Evolutionary conservation across 2,888 invertebrate species (phyloP).

Genomic region (Andrena hattorfiana): DNA sequence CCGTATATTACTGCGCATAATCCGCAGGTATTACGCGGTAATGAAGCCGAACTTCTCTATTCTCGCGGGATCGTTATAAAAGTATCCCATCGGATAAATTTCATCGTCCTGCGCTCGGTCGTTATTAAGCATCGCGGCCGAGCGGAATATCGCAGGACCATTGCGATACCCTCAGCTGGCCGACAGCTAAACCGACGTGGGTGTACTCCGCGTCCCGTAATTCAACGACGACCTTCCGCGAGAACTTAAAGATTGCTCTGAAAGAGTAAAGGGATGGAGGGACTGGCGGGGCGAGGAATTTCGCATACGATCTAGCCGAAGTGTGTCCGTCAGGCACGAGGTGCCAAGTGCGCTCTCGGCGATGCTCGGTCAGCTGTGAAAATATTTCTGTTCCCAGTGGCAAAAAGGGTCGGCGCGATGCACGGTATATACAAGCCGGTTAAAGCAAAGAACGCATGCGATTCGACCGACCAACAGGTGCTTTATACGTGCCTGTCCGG

Average conservation of each 20-base stretch:
- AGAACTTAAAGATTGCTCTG: not conserved
- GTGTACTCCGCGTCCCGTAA: no score
- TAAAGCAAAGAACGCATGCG: slow-evolving; percentile 71
- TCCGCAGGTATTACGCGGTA: slow-evolving; percentile 41
- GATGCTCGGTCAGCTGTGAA: slow-evolving; percentile 73
- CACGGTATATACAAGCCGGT: slow-evolving; percentile 71
- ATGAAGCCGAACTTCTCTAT: slow-evolving; percentile 28
- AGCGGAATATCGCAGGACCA: slow-evolving; percentile 18
- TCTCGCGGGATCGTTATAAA: slow-evolving; percentile 26
- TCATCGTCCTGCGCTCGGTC: not conserved
- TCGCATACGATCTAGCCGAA: slow-evolving; percentile 54
- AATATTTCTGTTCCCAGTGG: slow-evolving; percentile 74
- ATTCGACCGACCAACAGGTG: slow-evolving; percentile 75
- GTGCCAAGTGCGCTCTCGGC: slow-evolving; percentile 65
- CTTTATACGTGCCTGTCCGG: slow-evolving; percentile 73
- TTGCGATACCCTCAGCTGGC: not conserved
- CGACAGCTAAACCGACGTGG: not conserved
- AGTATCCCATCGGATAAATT: slow-evolving; percentile 11
- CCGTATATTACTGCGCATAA: slow-evolving; percentile 35
- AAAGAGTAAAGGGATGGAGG: not conserved
- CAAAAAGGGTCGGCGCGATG: slow-evolving; percentile 68
- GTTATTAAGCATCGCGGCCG: slow-evolving; percentile 3
- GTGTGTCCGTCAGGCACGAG: slow-evolving; percentile 64
- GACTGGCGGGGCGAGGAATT: slow-evolving; percentile 51
- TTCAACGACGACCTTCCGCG: not conserved